Base-by-base conservation (phyloP, 2,797 vertebrate species). In the Clarias fuscus region DNA sequence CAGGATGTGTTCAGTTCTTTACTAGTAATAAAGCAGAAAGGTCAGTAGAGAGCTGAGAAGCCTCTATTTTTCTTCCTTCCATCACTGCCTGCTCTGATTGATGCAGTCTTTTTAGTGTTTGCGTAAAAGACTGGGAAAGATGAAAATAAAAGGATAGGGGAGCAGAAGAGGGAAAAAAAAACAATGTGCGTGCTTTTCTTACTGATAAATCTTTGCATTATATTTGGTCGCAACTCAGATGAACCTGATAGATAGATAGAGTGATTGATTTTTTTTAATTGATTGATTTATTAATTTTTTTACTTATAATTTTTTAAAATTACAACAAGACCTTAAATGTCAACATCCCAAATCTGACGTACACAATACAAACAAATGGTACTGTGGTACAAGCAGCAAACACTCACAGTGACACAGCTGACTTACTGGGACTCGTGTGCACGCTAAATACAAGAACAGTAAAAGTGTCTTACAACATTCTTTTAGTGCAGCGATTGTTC, bases 1-100 rank as follows among this genome's bases (percentile, higher is more conserved):
- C 53, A 72, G 33, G 62, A 84, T 91, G 84, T 89, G 83, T 89
- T 86, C 83, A 61, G 76, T 82, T 59, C 84, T 87, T 90, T 83
- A 67, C 72, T 85, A 83, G 62, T 85, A 88, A 86, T 79, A 67
- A 81, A 81, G 24, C 24, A 53, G 2, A 87, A 91, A 87, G 88
- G 86, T 88, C 87, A 87, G 83, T 64, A n/a, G 71, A 86, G 84
- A 78, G 72, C 79, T 11, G n/a, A 7, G 62, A 75, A 75, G 65
- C 15, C 64, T 78, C n/a, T 43, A 58, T 77, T 83, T 76, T 43
- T 70, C 62, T 33, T 62, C 64, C 85, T 37, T 73, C 75, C 70
- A 73, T 79, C 53, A 79, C 61, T 78, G 53, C 24, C 24, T 77
- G 18, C 48, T 15, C 65, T 64, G 83, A 86, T 73, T 14, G 78